phyloP scores from a whole-genome alignment of 2,888 invertebrate genomes.

The Unio delphinus region DNA sequence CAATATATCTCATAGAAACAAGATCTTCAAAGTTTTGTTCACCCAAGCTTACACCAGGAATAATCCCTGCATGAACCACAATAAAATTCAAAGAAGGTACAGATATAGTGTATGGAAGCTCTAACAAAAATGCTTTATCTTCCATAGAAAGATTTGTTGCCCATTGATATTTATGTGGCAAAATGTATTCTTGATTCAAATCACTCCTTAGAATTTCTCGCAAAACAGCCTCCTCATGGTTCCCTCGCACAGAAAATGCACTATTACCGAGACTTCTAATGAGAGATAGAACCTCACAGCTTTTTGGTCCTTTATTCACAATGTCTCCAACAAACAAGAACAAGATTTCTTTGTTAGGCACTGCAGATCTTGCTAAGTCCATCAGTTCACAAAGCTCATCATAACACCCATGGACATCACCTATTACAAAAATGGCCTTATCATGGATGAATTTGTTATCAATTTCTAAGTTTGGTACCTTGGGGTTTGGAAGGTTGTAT shows the following conservation, averaged over 20 bases:
- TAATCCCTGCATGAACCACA: conserved; percentile 69
- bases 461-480: conserved; percentile 21
- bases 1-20: conserved; percentile 67
- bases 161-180: conserved; percentile 59
- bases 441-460: conserved; percentile 39
- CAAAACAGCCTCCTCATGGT: conserved; percentile 67
- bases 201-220: conserved; percentile 40
- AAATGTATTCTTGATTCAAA: conserved; percentile 23
- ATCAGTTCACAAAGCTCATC: conserved; percentile 65
- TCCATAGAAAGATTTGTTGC: conserved; percentile 51
- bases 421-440: conserved; percentile 64
- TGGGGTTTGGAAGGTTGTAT: conserved; percentile 32
- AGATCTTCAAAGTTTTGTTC: conserved; percentile 56
- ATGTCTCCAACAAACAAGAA: conserved; percentile 68
- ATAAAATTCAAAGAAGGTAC: conserved; percentile 62
- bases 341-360: conserved; percentile 38
- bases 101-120: conserved; percentile 68
- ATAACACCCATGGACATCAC: conserved; percentile 71
- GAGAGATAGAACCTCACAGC: conserved; percentile 53
- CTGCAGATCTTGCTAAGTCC: conserved; percentile 28
- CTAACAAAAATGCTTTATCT: conserved; percentile 60
- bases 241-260: conserved; percentile 62
- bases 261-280: conserved; percentile 26
- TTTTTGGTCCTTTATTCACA: conserved; percentile 70
- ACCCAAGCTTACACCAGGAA: conserved; percentile 60